phyloP scores from a whole-genome alignment of 1,140 invertebrate species.

The Drosophila mauritiana region DNA sequence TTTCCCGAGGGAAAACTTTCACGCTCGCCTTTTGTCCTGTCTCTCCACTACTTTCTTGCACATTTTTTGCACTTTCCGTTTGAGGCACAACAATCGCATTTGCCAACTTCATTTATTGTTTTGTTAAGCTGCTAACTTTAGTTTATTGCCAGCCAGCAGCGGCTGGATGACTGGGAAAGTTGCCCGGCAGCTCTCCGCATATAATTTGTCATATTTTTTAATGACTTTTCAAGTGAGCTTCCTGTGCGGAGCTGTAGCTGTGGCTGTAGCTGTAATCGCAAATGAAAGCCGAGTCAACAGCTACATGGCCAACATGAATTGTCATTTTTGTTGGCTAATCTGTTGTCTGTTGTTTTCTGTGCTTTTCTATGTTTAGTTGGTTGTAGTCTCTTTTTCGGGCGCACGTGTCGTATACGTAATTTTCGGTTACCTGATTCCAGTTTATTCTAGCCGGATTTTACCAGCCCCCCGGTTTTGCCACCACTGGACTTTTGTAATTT shows the following conservation, averaged over 20 bases:
- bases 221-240: conserved; percentile 74
- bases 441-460: conserved; percentile 32
- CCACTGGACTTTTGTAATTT: conserved; percentile 55
- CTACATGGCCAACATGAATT: conserved; percentile 30
- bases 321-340: conserved; percentile 63
- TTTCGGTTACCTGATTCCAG: conserved; percentile 57
- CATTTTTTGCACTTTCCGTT: conserved; percentile 42
- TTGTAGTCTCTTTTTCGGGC: conserved; percentile 15
- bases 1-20: conserved; percentile 48
- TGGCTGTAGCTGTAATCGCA: conserved; percentile 35
- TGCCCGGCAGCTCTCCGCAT: conserved; percentile 36
- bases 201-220: conserved; percentile 81
- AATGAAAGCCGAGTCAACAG: conserved; percentile 59
- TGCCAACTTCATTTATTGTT: conserved; percentile 82
- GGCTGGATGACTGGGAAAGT: conserved; percentile 36
- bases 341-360: conserved; percentile 45
- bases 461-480: neutral
- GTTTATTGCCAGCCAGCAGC: conserved; percentile 67
- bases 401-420: conserved; percentile 67
- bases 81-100: conserved; percentile 76
- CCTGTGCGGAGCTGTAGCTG: conserved; percentile 33
- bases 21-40: conserved; percentile 21
- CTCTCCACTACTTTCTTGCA: neutral
- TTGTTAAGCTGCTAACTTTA: conserved; percentile 82
- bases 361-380: neutral